Percentiles rank a stretch among this genome's conserved stretches.
Conservation (phyloP, 2,797 vertebrate genomes). For the Acanthis flammea region DNA sequence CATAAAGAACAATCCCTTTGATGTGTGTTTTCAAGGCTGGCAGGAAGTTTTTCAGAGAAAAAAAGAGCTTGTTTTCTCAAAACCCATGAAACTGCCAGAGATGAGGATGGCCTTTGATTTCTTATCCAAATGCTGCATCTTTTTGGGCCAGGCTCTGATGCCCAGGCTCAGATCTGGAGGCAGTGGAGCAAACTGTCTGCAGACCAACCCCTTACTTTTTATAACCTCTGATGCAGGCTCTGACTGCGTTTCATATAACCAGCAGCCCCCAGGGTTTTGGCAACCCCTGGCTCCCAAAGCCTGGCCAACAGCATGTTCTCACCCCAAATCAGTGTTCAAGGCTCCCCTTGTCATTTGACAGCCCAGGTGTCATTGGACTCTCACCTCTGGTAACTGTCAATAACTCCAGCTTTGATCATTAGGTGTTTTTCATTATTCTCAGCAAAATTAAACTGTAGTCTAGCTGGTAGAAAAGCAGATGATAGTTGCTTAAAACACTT, state of each 20-base stretch:
- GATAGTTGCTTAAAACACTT: background rate
- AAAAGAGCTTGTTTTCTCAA: background rate
- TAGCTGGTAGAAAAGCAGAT: background rate
- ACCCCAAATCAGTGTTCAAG: rapidly evolving
- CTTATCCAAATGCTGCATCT: background rate
- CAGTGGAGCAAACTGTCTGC: background rate
- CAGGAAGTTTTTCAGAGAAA: background rate
- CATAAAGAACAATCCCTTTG: background rate
- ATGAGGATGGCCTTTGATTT: background rate
- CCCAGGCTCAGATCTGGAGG: background rate
- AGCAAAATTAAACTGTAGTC: background rate
- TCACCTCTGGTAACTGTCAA: background rate
- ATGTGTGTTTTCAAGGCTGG: background rate
- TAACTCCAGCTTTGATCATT: background rate
- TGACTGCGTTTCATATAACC: background rate
- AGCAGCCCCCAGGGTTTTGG: background rate
- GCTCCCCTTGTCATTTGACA: background rate
- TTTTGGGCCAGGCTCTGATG: background rate
- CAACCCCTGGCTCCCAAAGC: rapidly evolving
- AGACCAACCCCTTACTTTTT: background rate
- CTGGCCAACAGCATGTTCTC: rapidly evolving
- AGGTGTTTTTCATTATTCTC: background rate
- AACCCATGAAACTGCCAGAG: rapidly evolving
- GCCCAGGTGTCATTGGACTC: background rate
- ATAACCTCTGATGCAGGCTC: background rate